phyloP scores from a whole-genome alignment of 2,113 vertebrate genomes.

The Symphodus melops region DNA sequence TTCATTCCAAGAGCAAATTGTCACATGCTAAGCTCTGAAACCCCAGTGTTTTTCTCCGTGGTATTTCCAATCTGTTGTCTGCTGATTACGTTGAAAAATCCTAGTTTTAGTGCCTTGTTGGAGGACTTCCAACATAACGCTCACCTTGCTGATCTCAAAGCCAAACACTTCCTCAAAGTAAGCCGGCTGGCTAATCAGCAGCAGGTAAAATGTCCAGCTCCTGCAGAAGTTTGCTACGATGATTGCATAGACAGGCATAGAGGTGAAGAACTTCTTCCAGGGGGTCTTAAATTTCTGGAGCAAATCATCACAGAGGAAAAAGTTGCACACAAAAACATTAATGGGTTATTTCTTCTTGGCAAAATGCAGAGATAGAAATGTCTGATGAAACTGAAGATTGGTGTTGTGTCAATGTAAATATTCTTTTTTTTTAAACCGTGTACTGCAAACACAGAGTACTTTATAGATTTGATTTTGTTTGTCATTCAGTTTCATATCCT shows the following conservation, averaged over 20 bases:
- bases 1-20: conserved; percentile 14
- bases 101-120: neutral
- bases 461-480: neutral
- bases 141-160: conserved; percentile 99
- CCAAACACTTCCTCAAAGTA: conserved; percentile 99
- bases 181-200: conserved; percentile 98
- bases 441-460: neutral
- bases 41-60: neutral
- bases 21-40: conserved; percentile 10
- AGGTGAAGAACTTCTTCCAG: conserved; percentile 99
- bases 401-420: neutral
- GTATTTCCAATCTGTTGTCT: neutral
- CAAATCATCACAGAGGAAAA: neutral
- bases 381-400: neutral
- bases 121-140: neutral
- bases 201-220: conserved; percentile 98
- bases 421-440: neutral
- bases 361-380: neutral
- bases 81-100: neutral
- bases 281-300: conserved; percentile 98
- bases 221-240: conserved; percentile 99
- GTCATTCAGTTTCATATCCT: neutral
- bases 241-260: conserved; percentile 99
- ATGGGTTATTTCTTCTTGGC: too few relatives aligned
- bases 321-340: too few relatives aligned